Base-by-base conservation (phyloP, 23 tunicate species). In the Phallusia fumigata region DNA sequence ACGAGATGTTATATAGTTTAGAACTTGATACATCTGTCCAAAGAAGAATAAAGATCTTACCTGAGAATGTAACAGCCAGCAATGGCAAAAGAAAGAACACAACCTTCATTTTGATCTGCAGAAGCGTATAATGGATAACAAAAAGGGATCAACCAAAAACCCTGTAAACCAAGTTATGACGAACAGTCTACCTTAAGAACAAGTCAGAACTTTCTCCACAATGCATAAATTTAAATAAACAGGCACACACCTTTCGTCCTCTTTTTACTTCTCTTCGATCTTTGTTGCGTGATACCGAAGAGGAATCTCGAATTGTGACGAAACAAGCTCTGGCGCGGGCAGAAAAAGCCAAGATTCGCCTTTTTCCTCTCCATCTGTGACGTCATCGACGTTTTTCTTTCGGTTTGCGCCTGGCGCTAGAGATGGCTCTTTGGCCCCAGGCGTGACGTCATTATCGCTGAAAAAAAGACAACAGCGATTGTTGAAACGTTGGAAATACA, bases 61-160 rank as follows among this genome's bases (percentile, higher is more conserved):
- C 69, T 58, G 69, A 21, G 13, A 58, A 58, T 16, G 28, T 24
- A 58, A 24, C 69, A 22, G 69, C 28, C 26, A 58, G 28, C 3
- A 58, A 24, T 13, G 69, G 69, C 69, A 58, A 58, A 58, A 58
- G 69, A 58, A 58, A 58, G 69, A 58, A 58, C 2, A 58, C 69
- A 13, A 13, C 26, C 69, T 58, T 58, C 69, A 58, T 58, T 24
- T 22, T 24, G 28, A 6, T 58, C 69, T 58, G 13, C 69, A 58
- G 13, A 58, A n/a, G n/a, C n/a, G n/a, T n/a, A n/a, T n/a, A n/a
- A n/a, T n/a, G n/a, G n/a, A n/a, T n/a, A n/a, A n/a, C n/a, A n/a
- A n/a, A n/a, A n/a, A n/a, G n/a, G n/a, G n/a, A n/a, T n/a, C n/a
- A n/a, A n/a, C n/a, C n/a, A n/a, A n/a, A n/a, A n/a, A n/a, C n/a